Base-by-base conservation (phyloP, 1,140 invertebrate species). In the Magallana angulata region DNA sequence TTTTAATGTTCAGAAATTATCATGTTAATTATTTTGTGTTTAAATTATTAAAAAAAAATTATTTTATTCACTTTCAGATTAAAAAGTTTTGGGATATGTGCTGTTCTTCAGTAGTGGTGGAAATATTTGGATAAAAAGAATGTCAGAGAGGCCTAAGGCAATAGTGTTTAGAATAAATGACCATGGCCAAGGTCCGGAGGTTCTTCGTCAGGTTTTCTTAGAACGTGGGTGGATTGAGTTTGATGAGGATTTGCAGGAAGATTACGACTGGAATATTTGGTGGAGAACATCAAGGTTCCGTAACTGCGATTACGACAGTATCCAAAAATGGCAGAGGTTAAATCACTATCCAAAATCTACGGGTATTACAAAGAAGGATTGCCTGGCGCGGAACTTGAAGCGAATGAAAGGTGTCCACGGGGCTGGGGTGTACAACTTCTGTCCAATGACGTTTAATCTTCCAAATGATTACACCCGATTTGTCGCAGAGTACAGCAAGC, bases 311-410 rank as follows among this genome's bases (percentile, higher is more conserved):
- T 97, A 97, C 90, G 96, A 96, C 91, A 95, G 96, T 62, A 95
- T 97, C 60, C 96, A 96, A 57, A 96, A 96, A 89, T 97, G 97
- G 96, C 97, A 97, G 96, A 96, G 97, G 91, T 92, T 97, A 89
- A 98, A 98, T 93, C 97, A 97, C 91, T 97, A 97, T 92, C 97
- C 97, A 3, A 97, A 97, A 93, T 97, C 97, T 16, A 97, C 97
- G 57, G 96, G 96, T 0, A 97, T 98, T 91, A 98, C 97, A 90
- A 95, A 96, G 76, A 98, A 98, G 92, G 97, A 98, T 92, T 96
- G 96, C 91, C 95, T 98, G 62, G 97, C 97, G 1, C 94, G 97
- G 80, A 96, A 97, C 90, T 94, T 98, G 56, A 96, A 97, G 89
- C 97, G 97, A 88, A 98, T 98, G 97, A 96, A 96, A 92, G 97